These are phyloP conservation scores for Acestrorhynchus altus DNA, from an alignment of 2,797 vertebrate genomes.

Conservation along the genomic window DNA sequence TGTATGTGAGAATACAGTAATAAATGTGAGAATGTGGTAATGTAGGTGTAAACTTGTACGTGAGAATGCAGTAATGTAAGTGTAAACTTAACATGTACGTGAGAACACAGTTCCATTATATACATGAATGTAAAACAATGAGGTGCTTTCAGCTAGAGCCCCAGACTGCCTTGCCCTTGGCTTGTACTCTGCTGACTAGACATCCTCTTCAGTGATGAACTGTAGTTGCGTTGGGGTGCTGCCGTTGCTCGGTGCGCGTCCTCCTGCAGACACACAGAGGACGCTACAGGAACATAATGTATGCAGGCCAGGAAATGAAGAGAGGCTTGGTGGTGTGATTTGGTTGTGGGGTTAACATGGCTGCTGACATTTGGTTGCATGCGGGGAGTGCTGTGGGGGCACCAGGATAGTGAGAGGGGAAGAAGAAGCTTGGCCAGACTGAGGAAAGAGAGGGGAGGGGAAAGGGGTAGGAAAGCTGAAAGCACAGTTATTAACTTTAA, in stretches of 20 bases:
- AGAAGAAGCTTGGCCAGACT: conserved; percentile 9
- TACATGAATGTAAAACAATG: conserved; percentile 22
- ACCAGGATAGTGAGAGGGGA: conserved; percentile 13
- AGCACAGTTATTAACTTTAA: conserved; percentile 55
- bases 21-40: too few relatives aligned
- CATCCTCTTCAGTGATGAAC: conserved; percentile 52
- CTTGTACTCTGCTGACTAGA: conserved; percentile 29
- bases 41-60: neutral
- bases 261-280: conserved; percentile 45
- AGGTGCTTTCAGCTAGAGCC: neutral
- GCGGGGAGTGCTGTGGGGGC: conserved; percentile 54
- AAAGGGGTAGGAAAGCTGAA: conserved; percentile 14
- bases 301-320: conserved; percentile 60
- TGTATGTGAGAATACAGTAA: too few relatives aligned
- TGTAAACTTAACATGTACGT: neutral
- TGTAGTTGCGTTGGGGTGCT: conserved; percentile 53
- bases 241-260: conserved; percentile 35
- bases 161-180: conserved; percentile 40
- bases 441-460: neutral
- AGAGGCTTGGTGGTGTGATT: conserved; percentile 55
- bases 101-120: neutral
- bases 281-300: conserved; percentile 45
- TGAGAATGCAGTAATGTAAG: neutral
- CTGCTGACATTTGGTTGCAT: conserved; percentile 55
- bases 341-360: conserved; percentile 55